phyloP scores from a whole-genome alignment of 2,113 vertebrate genomes.

The Protomyctophum bolini region DNA sequence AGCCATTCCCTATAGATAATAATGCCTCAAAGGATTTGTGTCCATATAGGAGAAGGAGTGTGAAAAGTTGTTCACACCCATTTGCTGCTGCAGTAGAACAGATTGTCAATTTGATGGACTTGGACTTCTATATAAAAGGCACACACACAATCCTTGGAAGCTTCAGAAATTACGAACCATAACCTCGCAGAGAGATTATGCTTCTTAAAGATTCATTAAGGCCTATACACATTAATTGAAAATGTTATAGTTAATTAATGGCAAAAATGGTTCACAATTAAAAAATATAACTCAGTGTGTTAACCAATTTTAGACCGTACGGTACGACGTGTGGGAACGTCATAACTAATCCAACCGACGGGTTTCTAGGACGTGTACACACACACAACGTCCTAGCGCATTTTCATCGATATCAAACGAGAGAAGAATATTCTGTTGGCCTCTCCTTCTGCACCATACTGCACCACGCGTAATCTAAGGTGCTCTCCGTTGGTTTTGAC shows the following conservation, averaged over 20 bases:
- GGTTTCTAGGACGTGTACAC: too few relatives aligned
- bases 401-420: too few relatives aligned
- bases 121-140: not conserved
- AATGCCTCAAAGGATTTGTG: conserved; percentile 25
- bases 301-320: too few relatives aligned
- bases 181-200: conserved; percentile 5
- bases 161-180: not conserved
- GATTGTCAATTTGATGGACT: conserved; percentile 38
- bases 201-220: not conserved
- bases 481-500: too few relatives aligned
- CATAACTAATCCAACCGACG: too few relatives aligned
- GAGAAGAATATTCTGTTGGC: too few relatives aligned
- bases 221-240: conserved; percentile 1
- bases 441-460: too few relatives aligned
- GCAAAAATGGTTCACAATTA: conserved; percentile 20
- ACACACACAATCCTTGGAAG: not conserved
- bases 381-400: too few relatives aligned
- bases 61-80: conserved; percentile 61
- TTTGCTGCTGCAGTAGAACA: conserved; percentile 46
- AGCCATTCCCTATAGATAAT: conserved; percentile 47
- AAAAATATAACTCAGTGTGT: conserved; percentile 15
- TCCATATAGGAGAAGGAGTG: conserved; percentile 56
- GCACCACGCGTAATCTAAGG: too few relatives aligned
- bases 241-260: conserved; percentile 20
- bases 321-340: too few relatives aligned